phyloP scores from a whole-genome alignment of 2,113 vertebrate genomes.

The Cephalopterus ornatus region DNA sequence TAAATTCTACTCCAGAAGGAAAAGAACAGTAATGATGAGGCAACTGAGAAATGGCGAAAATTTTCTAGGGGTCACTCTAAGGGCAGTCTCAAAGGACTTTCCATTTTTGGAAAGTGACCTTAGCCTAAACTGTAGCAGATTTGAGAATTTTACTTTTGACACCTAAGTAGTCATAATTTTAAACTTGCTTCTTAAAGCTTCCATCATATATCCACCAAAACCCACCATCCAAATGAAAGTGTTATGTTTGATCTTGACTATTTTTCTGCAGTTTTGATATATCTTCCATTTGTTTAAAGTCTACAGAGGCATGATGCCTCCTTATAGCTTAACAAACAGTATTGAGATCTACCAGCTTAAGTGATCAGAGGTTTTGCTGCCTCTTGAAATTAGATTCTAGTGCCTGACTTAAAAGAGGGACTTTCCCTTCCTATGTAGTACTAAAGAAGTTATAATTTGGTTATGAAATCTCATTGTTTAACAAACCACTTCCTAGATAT shows the following conservation, averaged over 20 bases:
- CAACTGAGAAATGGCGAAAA: neutral
- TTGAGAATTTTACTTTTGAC: neutral
- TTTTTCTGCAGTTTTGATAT: neutral
- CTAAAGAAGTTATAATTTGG: neutral
- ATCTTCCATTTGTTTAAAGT: neutral
- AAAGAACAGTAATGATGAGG: neutral
- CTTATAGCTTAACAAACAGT: neutral
- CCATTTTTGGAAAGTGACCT: neutral
- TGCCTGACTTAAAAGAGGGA: neutral
- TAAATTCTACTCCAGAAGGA: neutral
- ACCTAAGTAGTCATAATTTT: neutral
- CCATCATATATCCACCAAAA: neutral
- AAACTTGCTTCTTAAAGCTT: neutral
- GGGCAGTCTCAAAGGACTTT: neutral
- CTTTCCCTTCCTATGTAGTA: neutral
- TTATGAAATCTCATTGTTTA: neutral
- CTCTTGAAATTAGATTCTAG: neutral
- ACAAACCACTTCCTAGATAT: neutral
- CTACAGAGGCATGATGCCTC: neutral
- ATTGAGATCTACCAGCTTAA: neutral
- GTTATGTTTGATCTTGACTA: neutral
- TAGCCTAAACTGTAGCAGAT: neutral
- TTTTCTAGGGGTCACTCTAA: neutral
- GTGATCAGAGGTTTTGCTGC: neutral
- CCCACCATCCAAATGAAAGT: neutral